Conservation (phyloP, 2,888 invertebrate genomes). For the Prosopocoilus inquinatus region DNA sequence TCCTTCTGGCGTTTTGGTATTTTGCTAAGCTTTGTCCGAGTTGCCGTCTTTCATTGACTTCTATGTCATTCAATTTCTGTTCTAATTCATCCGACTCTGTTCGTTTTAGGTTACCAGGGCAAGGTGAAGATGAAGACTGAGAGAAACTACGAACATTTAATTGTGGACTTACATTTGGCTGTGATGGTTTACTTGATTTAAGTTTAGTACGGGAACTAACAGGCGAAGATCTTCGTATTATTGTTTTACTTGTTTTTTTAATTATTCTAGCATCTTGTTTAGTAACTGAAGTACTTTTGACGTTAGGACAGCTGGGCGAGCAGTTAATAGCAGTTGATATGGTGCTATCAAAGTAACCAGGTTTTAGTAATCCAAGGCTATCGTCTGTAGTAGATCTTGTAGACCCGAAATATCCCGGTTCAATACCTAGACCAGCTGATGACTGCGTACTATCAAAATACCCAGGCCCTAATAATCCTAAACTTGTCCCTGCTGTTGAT, state of each 20-base stretch:
- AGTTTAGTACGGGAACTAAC: too few species aligned
- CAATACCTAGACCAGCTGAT: neutral
- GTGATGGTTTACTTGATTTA: too few species aligned
- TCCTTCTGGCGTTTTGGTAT: conserved; percentile 20
- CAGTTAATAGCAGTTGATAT: neutral
- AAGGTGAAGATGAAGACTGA: too few species aligned
- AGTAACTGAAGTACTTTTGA: neutral
- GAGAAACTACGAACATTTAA: too few species aligned
- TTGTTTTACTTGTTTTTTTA: conserved; percentile 5
- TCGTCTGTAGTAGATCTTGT: neutral
- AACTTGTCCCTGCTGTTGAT: neutral
- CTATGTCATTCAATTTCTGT: conserved; percentile 8
- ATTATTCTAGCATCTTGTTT: neutral
- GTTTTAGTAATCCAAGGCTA: neutral
- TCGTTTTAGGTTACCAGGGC: neutral
- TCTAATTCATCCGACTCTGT: neutral
- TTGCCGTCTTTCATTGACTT: conserved; percentile 9
- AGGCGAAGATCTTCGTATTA: neutral
- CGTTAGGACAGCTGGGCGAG: neutral
- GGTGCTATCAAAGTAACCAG: conserved; percentile 3
- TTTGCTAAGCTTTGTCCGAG: conserved; percentile 11
- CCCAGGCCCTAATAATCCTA: neutral
- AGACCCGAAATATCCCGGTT: neutral
- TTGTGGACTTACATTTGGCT: too few species aligned
- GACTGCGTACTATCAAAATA: neutral